These are phyloP conservation scores for Oikopleura vanhoeffeni DNA, from an alignment of 23 tunicate species.

Conservation along the genomic window DNA sequence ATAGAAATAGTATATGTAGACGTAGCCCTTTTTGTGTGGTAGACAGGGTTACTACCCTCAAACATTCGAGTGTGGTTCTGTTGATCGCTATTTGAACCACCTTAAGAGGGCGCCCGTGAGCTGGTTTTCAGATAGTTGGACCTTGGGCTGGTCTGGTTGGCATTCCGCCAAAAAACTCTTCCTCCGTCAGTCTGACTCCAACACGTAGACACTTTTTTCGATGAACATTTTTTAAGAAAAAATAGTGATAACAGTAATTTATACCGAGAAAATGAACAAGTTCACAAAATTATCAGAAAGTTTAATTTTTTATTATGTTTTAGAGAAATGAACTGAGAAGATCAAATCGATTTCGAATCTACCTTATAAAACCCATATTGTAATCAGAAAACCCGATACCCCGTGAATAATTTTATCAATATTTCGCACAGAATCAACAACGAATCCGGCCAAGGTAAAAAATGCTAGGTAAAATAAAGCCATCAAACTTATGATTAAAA, in stretches of 20 bases:
- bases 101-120: background rate
- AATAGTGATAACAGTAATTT: background rate
- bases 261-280: too few species aligned
- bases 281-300: background rate
- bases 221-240: background rate
- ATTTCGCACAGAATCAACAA: too few species aligned
- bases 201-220: background rate
- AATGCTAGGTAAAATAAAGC: too few species aligned
- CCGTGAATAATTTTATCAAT: too few species aligned
- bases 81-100: too few species aligned
- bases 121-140: background rate
- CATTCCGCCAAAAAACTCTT: background rate
- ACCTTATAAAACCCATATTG: background rate
- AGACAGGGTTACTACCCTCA: too few species aligned
- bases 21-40: too few species aligned
- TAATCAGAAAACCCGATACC: too few species aligned
- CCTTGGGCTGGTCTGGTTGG: constrained; percentile 8
- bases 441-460: background rate
- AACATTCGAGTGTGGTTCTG: too few species aligned
- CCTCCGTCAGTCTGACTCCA: background rate
- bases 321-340: background rate
- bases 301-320: too few species aligned
- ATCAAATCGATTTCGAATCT: background rate
- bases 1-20: too few species aligned
- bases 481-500: background rate